Percentiles rank a stretch among this genome's conserved stretches.
Evolutionary conservation across 2,888 invertebrate genomes (phyloP).

Genomic region (Cephalotes varians): DNA sequence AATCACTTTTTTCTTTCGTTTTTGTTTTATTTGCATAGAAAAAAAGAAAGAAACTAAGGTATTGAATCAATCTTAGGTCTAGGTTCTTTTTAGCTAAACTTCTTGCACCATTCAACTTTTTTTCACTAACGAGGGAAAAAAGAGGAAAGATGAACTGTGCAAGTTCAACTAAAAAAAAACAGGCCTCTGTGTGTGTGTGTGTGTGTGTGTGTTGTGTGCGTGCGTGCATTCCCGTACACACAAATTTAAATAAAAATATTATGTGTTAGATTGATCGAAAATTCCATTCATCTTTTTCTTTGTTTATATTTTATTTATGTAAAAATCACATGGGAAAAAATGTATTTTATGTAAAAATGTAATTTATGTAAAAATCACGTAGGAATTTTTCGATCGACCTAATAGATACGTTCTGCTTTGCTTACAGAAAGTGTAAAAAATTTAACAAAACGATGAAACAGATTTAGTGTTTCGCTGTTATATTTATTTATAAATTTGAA

Average conservation of each 20-base stretch:
- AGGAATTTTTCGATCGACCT: background rate
- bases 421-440: background rate
- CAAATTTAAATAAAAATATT: background rate
- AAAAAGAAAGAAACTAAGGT: background rate
- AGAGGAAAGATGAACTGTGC: no score
- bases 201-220: background rate
- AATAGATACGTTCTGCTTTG: background rate
- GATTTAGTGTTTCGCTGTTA: constrained; percentile 68
- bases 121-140: no score
- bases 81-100: no score
- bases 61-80: no score
- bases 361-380: background rate
- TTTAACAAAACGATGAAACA: background rate
- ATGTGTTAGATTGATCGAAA: background rate
- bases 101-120: no score
- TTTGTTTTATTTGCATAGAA: background rate
- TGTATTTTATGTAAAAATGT: no score
- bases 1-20: background rate
- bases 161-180: no score
- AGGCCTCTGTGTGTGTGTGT: background rate
- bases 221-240: no score
- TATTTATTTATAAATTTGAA: constrained; percentile 66
- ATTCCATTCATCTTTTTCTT: background rate
- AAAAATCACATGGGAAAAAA: background rate
- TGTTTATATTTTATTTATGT: background rate